phyloP scores from a whole-genome alignment of 1,140 invertebrate species.

The Callitettix versicolor region DNA sequence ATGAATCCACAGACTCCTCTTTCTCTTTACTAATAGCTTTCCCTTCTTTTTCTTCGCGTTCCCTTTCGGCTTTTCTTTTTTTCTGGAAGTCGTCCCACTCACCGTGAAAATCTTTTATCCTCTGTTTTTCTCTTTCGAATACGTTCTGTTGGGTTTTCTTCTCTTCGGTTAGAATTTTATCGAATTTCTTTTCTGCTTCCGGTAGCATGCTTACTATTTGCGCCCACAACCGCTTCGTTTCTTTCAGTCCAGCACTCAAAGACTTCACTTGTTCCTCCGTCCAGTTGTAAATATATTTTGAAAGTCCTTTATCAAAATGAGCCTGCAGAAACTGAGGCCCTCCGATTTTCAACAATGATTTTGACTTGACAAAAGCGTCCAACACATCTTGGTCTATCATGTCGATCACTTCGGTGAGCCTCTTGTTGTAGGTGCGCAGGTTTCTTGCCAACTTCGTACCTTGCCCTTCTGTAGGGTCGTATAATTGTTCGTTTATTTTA shows the following conservation, averaged over 20 bases:
- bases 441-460: neutral
- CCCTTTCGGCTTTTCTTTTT: no score
- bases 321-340: conserved; percentile 4
- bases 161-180: neutral
- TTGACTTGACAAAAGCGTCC: neutral
- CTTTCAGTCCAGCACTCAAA: neutral
- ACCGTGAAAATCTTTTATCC: no score
- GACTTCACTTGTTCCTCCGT: neutral
- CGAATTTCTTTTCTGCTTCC: neutral
- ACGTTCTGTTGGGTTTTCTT: neutral
- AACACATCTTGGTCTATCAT: conserved; percentile 3
- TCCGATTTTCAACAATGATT: neutral
- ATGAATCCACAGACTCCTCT: no score
- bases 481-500: neutral
- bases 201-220: neutral
- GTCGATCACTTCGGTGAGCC: neutral
- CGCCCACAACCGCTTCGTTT: neutral
- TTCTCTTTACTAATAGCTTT: no score
- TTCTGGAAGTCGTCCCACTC: no score
- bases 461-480: neutral
- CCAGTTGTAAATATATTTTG: conserved; percentile 1
- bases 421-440: neutral
- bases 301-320: neutral
- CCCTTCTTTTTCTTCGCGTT: no score
- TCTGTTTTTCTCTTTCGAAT: no score